A percentile compares a stretch with the other conserved stretches of the same genome.
Conservation (phyloP, 2,797 vertebrate genomes). For the Enteromius paludinosus region DNA sequence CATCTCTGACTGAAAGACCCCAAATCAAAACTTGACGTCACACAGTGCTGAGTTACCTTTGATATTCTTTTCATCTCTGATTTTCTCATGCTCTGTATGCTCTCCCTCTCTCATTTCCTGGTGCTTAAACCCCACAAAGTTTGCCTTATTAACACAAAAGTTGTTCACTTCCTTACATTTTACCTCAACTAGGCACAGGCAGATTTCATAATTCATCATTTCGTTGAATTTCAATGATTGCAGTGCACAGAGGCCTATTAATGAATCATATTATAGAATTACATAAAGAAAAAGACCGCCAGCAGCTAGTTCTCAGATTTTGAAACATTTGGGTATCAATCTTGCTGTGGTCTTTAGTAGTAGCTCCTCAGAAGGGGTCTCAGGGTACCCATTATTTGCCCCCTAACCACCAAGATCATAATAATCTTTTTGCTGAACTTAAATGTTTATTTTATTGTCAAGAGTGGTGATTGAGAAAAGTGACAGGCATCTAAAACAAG, state of each 20-base stretch:
- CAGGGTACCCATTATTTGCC: neutral
- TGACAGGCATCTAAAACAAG: neutral
- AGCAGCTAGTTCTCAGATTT: neutral
- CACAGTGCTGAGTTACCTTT: conserved; percentile 21
- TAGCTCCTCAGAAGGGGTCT: neutral
- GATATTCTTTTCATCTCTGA: conserved; percentile 28
- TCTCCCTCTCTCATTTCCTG: conserved; percentile 14
- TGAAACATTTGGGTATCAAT: neutral
- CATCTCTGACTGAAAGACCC: conserved; percentile 30
- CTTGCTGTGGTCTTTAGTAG: neutral
- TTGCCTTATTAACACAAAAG: conserved; percentile 45
- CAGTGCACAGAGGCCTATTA: neutral
- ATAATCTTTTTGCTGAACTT: neutral
- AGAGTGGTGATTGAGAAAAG: neutral
- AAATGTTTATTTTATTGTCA: neutral
- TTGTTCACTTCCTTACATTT: conserved; percentile 4
- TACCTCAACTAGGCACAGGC: conserved; percentile 17
- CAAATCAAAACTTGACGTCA: conserved; percentile 11
- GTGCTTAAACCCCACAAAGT: conserved; percentile 20
- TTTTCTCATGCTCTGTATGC: conserved; percentile 5
- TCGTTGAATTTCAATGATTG: conserved; percentile 25
- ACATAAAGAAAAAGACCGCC: neutral
- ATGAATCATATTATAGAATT: conserved; percentile 20
- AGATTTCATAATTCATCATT: conserved; percentile 41
- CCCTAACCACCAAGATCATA: neutral